Conservation (phyloP, 2,888 invertebrate genomes). For the Leptodirus hochenwartii region DNA sequence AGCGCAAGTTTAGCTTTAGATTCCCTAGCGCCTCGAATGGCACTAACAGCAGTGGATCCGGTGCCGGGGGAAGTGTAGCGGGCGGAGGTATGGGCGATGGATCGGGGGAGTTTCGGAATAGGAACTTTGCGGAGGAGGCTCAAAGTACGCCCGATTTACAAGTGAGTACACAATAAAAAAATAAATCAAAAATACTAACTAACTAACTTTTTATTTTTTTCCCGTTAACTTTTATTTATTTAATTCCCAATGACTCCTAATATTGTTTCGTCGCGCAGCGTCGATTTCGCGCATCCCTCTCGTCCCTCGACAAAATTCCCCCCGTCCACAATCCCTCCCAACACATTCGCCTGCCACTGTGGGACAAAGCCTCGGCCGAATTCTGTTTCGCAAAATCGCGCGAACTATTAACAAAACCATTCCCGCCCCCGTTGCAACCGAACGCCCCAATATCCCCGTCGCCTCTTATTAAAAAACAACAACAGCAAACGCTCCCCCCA, state of each 20-base stretch:
- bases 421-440: constrained; percentile 21
- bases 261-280: constrained; percentile 19
- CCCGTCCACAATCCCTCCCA: constrained; percentile 12
- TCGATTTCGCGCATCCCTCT: constrained; percentile 32
- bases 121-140: constrained; percentile 83
- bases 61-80: no score
- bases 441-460: constrained; percentile 23
- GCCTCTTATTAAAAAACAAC: constrained; percentile 22
- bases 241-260: no score
- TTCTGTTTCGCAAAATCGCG: constrained; percentile 55
- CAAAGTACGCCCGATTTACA: constrained; percentile 74
- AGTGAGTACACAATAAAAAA: constrained; percentile 31
- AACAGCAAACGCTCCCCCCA: constrained; percentile 12
- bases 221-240: constrained; percentile 12
- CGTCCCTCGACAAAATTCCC: constrained; percentile 31
- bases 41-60: no score
- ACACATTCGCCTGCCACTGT: constrained; percentile 38
- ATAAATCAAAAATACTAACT: constrained; percentile 14
- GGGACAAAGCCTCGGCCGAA: constrained; percentile 56
- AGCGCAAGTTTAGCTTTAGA: constrained; percentile 64
- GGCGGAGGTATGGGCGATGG: no score
- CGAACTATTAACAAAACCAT: constrained; percentile 43
- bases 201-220: constrained; percentile 12
- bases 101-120: constrained; percentile 43
- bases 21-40: constrained; percentile 42